A percentile compares a stretch with the other conserved stretches of the same genome.
phyloP scores from a whole-genome alignment of 2,888 invertebrate genomes.

The Dorcus parallelipipedus region DNA sequence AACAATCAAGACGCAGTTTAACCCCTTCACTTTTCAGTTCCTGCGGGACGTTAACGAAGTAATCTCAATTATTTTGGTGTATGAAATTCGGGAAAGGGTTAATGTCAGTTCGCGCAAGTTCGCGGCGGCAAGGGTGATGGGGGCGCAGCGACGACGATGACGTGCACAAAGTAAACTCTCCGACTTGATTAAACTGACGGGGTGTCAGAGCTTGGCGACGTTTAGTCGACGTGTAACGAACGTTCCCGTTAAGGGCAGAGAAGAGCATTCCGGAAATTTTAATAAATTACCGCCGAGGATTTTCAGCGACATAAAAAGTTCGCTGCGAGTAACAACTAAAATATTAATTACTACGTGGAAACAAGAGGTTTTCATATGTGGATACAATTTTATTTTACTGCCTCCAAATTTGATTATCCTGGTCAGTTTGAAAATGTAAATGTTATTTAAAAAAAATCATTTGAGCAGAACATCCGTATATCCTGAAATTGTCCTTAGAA shows the following conservation, averaged over 20 bases:
- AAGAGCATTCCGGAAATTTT: slow-evolving; percentile 31
- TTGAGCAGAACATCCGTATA: too few species aligned
- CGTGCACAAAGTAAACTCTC: slow-evolving; percentile 35
- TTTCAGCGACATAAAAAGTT: too few species aligned
- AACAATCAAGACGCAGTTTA: slow-evolving; percentile 22
- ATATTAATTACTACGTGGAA: too few species aligned
- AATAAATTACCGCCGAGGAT: slow-evolving; percentile 26
- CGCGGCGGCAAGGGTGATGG: not conserved
- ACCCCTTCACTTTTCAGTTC: slow-evolving; percentile 17
- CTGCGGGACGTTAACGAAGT: slow-evolving; percentile 18
- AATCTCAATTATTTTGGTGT: slow-evolving; percentile 19
- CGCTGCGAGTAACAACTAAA: too few species aligned
- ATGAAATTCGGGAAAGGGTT: slow-evolving; percentile 17
- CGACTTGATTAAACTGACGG: slow-evolving; percentile 36
- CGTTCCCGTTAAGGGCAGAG: slow-evolving; percentile 35
- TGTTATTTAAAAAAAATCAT: too few species aligned
- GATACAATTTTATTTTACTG: too few species aligned
- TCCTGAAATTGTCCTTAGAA: too few species aligned
- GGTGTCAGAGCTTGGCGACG: slow-evolving; percentile 37
- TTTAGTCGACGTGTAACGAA: slow-evolving; percentile 37
- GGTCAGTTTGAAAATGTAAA: too few species aligned
- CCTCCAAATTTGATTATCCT: too few species aligned
- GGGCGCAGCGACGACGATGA: slow-evolving; percentile 21
- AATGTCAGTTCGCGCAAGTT: not conserved
- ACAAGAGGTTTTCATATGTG: too few species aligned